These are phyloP conservation scores for Parasteatoda tepidariorum DNA, from an alignment of 1,140 invertebrate species.

Conservation along the genomic window DNA sequence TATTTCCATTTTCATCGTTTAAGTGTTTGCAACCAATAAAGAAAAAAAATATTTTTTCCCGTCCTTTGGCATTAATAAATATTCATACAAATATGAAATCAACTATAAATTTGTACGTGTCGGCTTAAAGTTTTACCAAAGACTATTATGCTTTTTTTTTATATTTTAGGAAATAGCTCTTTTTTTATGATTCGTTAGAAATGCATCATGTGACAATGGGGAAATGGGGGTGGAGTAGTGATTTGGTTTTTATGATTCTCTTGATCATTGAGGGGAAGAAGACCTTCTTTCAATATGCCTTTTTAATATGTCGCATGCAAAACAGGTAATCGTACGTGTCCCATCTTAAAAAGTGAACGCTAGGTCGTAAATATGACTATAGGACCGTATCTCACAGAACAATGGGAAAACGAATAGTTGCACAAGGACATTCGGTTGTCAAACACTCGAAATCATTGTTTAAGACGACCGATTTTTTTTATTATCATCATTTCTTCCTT, in stretches of 20 bases:
- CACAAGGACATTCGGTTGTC: slow-evolving; percentile 54
- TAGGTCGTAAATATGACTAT: slow-evolving; percentile 44
- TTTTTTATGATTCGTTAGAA: slow-evolving; percentile 49
- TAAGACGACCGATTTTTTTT: slow-evolving; percentile 16
- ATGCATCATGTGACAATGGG: slow-evolving; percentile 3
- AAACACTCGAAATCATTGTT: slow-evolving; percentile 54
- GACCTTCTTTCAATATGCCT: slow-evolving; percentile 47
- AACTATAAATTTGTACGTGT: not conserved
- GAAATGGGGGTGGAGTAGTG: slow-evolving; percentile 5
- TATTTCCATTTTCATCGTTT: too few relatives aligned
- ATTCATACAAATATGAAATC: too few relatives aligned
- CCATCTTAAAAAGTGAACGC: slow-evolving; percentile 26
- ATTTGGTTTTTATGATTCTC: slow-evolving; percentile 49
- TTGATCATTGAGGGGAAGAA: slow-evolving; percentile 54
- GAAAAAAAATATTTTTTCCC: too few relatives aligned
- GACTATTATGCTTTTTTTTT: not conserved
- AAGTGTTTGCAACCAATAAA: too few relatives aligned
- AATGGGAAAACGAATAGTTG: slow-evolving; percentile 26
- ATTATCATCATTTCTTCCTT: not conserved
- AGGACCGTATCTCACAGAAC: slow-evolving; percentile 46
- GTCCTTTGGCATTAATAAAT: too few relatives aligned
- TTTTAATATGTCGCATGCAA: slow-evolving; percentile 60
- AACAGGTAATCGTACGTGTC: slow-evolving; percentile 53
- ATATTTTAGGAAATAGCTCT: not conserved
- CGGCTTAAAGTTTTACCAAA: not conserved